These are phyloP conservation scores for Macrosteles quadrilineatus DNA, from an alignment of 1,140 invertebrate species.

Conservation along the genomic window DNA sequence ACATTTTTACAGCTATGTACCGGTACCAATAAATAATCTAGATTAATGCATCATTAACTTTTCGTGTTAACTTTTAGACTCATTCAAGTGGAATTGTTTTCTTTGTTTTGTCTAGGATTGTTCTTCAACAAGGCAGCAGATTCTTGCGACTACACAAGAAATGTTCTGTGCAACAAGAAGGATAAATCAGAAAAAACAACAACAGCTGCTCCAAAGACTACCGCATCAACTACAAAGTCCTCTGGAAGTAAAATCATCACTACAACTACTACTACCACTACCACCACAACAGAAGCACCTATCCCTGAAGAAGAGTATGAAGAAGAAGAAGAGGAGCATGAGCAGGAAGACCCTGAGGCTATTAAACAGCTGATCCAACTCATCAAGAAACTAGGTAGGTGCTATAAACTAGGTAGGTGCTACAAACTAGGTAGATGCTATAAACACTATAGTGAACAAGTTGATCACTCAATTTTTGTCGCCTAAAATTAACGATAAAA, in stretches of 20 bases:
- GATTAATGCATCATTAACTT: no score
- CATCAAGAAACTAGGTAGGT: conserved; percentile 73
- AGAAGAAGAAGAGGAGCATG: conserved; percentile 65
- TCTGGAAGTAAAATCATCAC: conserved; percentile 52
- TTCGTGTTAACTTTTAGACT: no score
- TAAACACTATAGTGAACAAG: not conserved
- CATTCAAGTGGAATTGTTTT: no score
- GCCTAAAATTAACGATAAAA: no score
- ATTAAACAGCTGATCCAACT: conserved; percentile 82
- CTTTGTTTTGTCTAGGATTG: conserved; percentile 62
- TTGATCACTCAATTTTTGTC: not conserved
- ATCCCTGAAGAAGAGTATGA: conserved; percentile 52
- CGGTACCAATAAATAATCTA: no score
- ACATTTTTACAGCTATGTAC: no score
- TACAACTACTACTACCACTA: conserved; percentile 56
- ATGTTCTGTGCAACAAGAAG: conserved; percentile 72
- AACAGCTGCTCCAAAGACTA: conserved; percentile 50
- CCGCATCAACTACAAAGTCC: conserved; percentile 52
- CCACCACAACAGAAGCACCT: conserved; percentile 50
- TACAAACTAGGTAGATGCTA: no score
- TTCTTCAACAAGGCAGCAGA: conserved; percentile 90
- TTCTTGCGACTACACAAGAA: conserved; percentile 88
- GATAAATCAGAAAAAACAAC: conserved; percentile 26
- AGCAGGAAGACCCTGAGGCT: conserved; percentile 77
- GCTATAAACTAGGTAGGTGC: conserved; percentile 31